Percentiles rank a stretch among this genome's conserved stretches.
Evolutionary conservation across 2,888 invertebrate species (phyloP).

Genomic region (Drosophila anomelani): DNA sequence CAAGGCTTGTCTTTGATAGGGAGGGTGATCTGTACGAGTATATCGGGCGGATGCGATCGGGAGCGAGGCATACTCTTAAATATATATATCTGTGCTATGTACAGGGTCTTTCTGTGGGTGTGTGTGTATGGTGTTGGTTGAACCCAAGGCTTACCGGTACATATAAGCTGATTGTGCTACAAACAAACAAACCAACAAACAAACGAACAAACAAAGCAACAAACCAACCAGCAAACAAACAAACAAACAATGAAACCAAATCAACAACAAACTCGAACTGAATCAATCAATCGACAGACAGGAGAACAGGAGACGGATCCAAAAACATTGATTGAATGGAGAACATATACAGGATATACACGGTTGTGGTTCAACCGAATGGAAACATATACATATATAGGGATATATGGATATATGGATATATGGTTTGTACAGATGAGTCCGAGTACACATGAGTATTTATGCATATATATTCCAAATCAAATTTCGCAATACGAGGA

Average conservation of each 20-base stretch:
- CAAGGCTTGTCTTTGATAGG: conserved; percentile 39
- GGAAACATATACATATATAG: conserved; percentile 29
- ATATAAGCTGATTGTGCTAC: conserved; percentile 54
- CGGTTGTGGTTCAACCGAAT: conserved; percentile 11
- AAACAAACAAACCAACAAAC: conserved; percentile 51
- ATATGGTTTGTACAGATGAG: conserved; percentile 16
- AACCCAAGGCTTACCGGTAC: conserved; percentile 34
- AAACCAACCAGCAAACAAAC: conserved; percentile 45
- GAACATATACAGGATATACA: conserved; percentile 14
- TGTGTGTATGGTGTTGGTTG: conserved; percentile 14
- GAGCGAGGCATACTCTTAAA: conserved; percentile 24
- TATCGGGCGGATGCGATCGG: conserved; percentile 20
- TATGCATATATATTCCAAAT: conserved; percentile 39
- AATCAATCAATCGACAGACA: conserved; percentile 38
- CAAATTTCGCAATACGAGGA: conserved; percentile 43
- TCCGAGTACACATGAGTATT: conserved; percentile 41
- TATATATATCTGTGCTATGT: conserved; percentile 37
- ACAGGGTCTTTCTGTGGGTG: conserved; percentile 40
- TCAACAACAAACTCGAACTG: conserved; percentile 30
- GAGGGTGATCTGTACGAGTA: conserved; percentile 2
- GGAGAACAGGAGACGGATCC: conserved; percentile 21
- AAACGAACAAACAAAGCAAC: too few species aligned
- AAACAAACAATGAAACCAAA: conserved; percentile 35
- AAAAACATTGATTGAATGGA: conserved; percentile 26
- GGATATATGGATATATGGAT: background rate